These are phyloP conservation scores for Valencia hispanica DNA, from an alignment of 2,797 vertebrate genomes.

Conservation along the genomic window DNA sequence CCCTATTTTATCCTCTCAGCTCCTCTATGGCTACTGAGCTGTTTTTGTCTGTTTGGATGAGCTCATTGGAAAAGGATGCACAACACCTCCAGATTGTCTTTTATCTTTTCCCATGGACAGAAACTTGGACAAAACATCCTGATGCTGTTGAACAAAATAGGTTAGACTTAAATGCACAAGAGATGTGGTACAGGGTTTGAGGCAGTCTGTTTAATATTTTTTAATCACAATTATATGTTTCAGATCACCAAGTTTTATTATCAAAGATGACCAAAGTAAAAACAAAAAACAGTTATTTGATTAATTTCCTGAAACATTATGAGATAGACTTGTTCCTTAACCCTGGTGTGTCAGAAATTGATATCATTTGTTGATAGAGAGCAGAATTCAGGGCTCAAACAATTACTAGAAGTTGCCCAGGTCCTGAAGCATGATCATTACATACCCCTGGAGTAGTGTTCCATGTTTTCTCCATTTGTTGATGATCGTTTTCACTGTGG, in stretches of 20 bases:
- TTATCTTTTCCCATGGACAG: constrained; percentile 27
- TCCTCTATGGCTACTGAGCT: constrained; percentile 15
- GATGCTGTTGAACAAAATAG: constrained; percentile 6
- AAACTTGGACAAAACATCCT: constrained; percentile 24
- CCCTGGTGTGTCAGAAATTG: neutral
- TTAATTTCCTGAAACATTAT: neutral
- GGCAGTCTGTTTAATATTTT: neutral
- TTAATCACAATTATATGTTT: neutral
- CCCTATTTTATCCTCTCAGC: constrained; percentile 1
- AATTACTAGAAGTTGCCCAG: neutral
- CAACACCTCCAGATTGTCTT: constrained; percentile 16
- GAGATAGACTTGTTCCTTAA: neutral
- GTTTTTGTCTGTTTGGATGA: constrained; percentile 52
- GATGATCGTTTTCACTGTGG: too few relatives aligned
- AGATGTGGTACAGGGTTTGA: neutral
- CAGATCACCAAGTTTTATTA: neutral
- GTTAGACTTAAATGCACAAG: constrained; percentile 7
- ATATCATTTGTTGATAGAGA: neutral
- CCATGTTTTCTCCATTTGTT: too few relatives aligned
- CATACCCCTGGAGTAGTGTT: too few relatives aligned
- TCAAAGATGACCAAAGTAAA: neutral
- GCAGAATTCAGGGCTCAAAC: neutral
- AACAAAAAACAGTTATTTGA: neutral
- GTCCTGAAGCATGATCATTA: neutral
- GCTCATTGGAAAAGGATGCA: constrained; percentile 51